Conservation (phyloP, 1,140 invertebrate genomes). For the Ceratina australensis region DNA sequence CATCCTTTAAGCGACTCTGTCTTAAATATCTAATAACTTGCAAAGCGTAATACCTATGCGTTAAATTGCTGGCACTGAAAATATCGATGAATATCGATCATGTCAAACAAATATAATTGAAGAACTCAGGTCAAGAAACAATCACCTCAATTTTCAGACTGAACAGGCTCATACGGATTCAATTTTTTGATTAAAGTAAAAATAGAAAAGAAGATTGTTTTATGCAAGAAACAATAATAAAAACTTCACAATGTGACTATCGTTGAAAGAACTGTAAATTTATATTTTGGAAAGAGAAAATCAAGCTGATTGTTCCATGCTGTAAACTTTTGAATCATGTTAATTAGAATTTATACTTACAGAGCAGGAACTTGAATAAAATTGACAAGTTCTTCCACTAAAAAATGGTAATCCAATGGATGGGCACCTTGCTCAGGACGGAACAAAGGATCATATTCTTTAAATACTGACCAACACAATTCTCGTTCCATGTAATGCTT, state of each 20-base stretch:
- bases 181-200: no score
- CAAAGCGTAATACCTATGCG: conserved; percentile 82
- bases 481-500: conserved; percentile 76
- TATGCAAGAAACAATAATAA: no score
- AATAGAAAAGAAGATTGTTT: no score
- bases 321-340: no score
- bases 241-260: not conserved
- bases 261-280: no score
- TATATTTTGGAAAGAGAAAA: no score
- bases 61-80: conserved; percentile 81
- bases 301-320: no score
- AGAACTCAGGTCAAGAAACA: not conserved
- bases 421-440: conserved; percentile 67
- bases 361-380: conserved; percentile 67
- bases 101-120: not conserved
- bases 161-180: no score
- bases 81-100: conserved; percentile 24
- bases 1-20: conserved; percentile 76
- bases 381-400: conserved; percentile 75
- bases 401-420: conserved; percentile 71
- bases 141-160: not conserved
- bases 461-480: conserved; percentile 75
- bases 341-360: conserved; percentile 59
- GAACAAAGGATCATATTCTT: conserved; percentile 74
- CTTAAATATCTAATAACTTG: conserved; percentile 79